phyloP scores from a whole-genome alignment of 1,140 invertebrate genomes.

The Procambarus virginalis region DNA sequence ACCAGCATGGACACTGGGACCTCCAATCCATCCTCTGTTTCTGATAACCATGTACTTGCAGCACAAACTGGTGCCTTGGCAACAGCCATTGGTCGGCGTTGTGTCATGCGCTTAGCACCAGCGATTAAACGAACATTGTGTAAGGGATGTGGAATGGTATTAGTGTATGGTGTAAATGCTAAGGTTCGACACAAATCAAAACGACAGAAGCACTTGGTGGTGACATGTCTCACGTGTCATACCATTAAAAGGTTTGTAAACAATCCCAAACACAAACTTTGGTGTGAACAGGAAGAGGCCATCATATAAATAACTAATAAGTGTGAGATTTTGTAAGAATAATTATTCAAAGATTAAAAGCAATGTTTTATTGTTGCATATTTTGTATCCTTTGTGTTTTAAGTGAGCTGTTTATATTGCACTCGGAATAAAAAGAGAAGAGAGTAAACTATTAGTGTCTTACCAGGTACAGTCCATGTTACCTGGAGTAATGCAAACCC shows the following conservation, averaged over 20 bases:
- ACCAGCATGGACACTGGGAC: neutral
- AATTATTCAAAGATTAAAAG: too few species aligned
- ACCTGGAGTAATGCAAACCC: too few species aligned
- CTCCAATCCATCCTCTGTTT: neutral
- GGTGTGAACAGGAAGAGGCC: slow-evolving; percentile 54
- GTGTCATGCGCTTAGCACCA: slow-evolving; percentile 42
- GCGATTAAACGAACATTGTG: slow-evolving; percentile 47
- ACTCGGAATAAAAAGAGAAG: too few species aligned
- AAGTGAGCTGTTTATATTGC: too few species aligned
- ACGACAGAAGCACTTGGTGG: slow-evolving; percentile 51
- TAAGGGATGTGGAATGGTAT: slow-evolving; percentile 46
- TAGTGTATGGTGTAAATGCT: slow-evolving; percentile 57
- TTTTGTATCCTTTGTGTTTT: too few species aligned
- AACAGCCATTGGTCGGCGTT: slow-evolving; percentile 44
- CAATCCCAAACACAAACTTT: slow-evolving; percentile 42
- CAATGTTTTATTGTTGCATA: too few species aligned
- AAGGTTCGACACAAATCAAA: slow-evolving; percentile 37
- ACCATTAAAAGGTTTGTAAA: slow-evolving; percentile 52
- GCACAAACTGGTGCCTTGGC: slow-evolving; percentile 48
- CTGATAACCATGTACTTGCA: slow-evolving; percentile 7
- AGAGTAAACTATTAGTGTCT: too few species aligned
- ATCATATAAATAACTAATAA: slow-evolving; percentile 4
- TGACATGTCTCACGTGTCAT: slow-evolving; percentile 48
- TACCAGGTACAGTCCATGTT: too few species aligned
- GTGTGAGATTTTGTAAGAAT: too few species aligned